These are phyloP conservation scores for Pseudococcus viburni DNA, from an alignment of 2,888 invertebrate species.

Conservation along the genomic window DNA sequence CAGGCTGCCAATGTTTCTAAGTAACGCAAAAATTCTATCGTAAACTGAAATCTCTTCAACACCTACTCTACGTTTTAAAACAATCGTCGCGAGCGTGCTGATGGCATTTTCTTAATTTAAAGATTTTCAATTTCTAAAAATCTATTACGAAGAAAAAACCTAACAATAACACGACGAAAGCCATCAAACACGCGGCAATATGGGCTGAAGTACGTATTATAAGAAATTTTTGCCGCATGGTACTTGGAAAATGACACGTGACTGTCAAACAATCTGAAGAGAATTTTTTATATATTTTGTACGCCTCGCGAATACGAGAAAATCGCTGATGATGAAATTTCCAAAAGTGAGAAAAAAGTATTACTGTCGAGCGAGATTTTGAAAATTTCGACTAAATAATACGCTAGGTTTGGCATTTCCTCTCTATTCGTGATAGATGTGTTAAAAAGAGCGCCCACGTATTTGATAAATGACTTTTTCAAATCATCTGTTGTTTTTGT, in stretches of 20 bases:
- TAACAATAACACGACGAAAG: not conserved
- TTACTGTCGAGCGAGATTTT: not conserved
- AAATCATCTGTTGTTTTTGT: constrained; percentile 44
- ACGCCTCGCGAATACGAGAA: not conserved
- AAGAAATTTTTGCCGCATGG: not conserved
- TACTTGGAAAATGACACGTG: not conserved
- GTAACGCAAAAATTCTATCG: not conserved
- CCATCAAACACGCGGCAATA: not conserved
- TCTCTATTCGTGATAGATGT: constrained; percentile 31
- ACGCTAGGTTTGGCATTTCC: not conserved
- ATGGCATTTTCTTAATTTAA: constrained; percentile 46
- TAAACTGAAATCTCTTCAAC: not conserved
- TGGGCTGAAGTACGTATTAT: constrained; percentile 48
- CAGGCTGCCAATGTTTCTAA: not conserved
- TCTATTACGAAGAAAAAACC: constrained; percentile 36
- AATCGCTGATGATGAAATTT: not conserved
- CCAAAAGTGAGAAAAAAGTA: constrained; percentile 3
- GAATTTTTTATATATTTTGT: not conserved
- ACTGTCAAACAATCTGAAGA: not conserved
- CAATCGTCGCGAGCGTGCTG: constrained; percentile 10
- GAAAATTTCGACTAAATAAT: not conserved
- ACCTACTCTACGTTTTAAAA: not conserved
- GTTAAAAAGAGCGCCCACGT: not conserved
- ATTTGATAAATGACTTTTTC: constrained; percentile 40
- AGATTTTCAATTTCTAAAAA: constrained; percentile 31